phyloP scores from a whole-genome alignment of 37 sponge, comb jelly and placozoan genomes.

The Aplysina aerophoba region DNA sequence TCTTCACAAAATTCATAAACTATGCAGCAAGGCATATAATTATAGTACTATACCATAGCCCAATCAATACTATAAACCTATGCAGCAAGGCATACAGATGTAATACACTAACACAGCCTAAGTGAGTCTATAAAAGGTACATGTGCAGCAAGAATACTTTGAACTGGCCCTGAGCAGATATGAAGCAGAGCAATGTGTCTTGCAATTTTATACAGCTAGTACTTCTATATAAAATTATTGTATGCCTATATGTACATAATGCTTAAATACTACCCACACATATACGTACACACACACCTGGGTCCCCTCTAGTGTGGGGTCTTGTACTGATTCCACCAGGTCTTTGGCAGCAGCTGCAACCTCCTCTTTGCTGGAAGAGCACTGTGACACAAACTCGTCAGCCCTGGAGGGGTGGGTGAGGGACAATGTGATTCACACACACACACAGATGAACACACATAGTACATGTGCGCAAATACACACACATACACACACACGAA shows the following conservation, averaged over 20 bases:
- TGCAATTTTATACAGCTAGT: too few species aligned
- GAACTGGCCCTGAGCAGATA: too few species aligned
- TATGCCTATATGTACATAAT: too few species aligned
- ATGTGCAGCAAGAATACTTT: too few species aligned
- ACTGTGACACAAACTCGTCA: conserved; percentile 24
- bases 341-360: neutral
- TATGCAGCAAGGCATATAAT: neutral
- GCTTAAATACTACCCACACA: conserved; percentile 38
- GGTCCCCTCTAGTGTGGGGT: conserved; percentile 2
- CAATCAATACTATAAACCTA: neutral
- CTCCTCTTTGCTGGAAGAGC: conserved; percentile 6
- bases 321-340: conserved; percentile 12
- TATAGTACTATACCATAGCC: neutral
- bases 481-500: too few species aligned
- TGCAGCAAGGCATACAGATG: neutral
- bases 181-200: too few species aligned
- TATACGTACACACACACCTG: conserved; percentile 17
- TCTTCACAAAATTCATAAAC: conserved; percentile 78
- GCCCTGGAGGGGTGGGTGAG: conserved; percentile 24
- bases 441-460: too few species aligned
- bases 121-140: too few species aligned
- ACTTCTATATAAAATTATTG: too few species aligned
- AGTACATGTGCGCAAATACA: too few species aligned
- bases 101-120: too few species aligned
- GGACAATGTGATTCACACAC: too few species aligned